These are phyloP conservation scores for Myiotriccus ornatus DNA, from an alignment of 2,797 vertebrate species.

Conservation along the genomic window DNA sequence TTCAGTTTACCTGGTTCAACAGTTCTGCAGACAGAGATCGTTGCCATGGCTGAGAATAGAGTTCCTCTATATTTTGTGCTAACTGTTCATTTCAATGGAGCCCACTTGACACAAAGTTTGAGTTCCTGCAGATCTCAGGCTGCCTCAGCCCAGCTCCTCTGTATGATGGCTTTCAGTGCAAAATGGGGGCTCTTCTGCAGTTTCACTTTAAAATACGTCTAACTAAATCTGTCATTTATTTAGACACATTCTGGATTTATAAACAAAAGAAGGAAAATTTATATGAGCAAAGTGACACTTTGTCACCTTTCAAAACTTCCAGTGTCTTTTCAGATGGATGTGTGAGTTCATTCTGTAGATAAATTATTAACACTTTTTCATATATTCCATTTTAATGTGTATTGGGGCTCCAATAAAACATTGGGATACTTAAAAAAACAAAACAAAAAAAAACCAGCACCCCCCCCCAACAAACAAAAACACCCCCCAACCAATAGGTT, in stretches of 20 bases:
- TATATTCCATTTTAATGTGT: not conserved
- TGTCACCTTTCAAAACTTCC: not conserved
- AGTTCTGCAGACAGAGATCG: not conserved
- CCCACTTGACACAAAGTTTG: not conserved
- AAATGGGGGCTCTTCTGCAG: not conserved
- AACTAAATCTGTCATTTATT: not conserved
- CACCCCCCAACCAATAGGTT: not conserved
- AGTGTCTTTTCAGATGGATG: not conserved
- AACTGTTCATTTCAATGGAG: not conserved
- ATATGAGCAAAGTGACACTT: not conserved
- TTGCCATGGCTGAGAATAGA: not conserved
- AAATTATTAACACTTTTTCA: conserved; percentile 15
- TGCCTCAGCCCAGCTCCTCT: not conserved
- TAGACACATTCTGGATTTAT: not conserved
- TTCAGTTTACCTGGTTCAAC: not conserved
- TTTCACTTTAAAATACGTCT: not conserved
- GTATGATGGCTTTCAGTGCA: not conserved
- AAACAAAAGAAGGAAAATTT: not conserved
- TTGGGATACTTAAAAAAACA: not conserved
- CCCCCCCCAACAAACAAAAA: not conserved
- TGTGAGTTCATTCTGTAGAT: not conserved
- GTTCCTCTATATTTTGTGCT: not conserved
- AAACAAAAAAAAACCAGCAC: not conserved
- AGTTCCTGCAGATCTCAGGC: not conserved
- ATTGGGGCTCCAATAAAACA: not conserved